Evolutionary conservation across 1,140 invertebrate genomes (phyloP).

Genomic region (Apis laboriosa): DNA sequence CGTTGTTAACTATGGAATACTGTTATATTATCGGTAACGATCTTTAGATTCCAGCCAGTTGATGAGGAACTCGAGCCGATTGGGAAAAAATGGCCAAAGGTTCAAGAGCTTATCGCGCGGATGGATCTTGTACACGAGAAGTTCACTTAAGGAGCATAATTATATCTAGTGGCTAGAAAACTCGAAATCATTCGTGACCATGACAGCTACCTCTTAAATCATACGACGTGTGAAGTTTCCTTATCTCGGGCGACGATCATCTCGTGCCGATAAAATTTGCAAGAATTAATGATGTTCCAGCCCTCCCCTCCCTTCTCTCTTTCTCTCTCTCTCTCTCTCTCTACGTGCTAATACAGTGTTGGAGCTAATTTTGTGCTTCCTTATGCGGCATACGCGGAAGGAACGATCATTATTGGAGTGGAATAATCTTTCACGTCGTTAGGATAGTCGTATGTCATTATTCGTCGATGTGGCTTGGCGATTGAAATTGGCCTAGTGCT

Average conservation of each 20-base stretch:
- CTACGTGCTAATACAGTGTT: constrained; percentile 34
- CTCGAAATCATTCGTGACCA: constrained; percentile 6
- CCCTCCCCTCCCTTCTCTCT: constrained; percentile 6
- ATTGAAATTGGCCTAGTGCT: background rate
- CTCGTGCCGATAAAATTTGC: constrained; percentile 16
- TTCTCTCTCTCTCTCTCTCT: background rate
- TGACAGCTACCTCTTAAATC: constrained; percentile 29
- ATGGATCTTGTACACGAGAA: constrained; percentile 14
- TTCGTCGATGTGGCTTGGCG: constrained; percentile 32
- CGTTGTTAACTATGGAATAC: background rate
- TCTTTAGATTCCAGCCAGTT: background rate
- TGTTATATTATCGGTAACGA: background rate
- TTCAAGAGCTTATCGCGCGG: background rate
- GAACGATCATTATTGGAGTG: constrained; percentile 33
- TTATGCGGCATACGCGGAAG: constrained; percentile 59
- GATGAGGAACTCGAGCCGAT: background rate
- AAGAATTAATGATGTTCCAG: constrained; percentile 28
- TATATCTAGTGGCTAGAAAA: constrained; percentile 19
- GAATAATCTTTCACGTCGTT: constrained; percentile 31
- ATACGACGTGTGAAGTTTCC: constrained; percentile 7
- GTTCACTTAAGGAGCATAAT: constrained; percentile 16
- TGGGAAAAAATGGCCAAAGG: background rate
- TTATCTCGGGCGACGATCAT: constrained; percentile 20
- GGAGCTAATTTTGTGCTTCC: constrained; percentile 51
- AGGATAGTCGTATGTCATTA: constrained; percentile 36